Conservation (phyloP, 2,797 vertebrate species). For the Microcaecilia unicolor region DNA sequence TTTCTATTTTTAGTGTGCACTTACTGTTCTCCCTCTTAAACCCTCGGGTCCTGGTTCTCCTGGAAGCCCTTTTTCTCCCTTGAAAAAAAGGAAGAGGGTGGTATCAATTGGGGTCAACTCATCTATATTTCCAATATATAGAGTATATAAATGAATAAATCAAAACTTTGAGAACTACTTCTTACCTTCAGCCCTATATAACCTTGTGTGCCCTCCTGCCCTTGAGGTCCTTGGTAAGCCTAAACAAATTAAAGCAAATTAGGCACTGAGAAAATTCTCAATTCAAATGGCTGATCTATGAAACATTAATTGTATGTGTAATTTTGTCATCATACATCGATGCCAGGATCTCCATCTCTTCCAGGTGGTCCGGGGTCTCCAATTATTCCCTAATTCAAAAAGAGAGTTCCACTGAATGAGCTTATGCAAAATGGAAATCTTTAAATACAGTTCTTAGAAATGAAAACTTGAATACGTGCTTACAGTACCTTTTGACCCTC, state of each 20-base stretch:
- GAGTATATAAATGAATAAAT: background rate
- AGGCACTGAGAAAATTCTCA: background rate
- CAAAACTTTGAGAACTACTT: background rate
- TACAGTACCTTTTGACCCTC: constrained; percentile 51
- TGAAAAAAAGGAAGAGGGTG: constrained; percentile 8
- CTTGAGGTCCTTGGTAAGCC: constrained; percentile 74
- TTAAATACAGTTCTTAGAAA: background rate
- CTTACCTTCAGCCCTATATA: constrained; percentile 52
- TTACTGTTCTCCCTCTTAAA: constrained; percentile 58
- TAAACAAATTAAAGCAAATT: constrained; percentile 14
- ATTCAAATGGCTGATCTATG: too few relatives aligned
- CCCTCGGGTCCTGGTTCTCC: constrained; percentile 65
- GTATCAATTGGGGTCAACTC: background rate
- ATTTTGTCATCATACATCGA: constrained; percentile 51
- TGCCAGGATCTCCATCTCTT: constrained; percentile 61
- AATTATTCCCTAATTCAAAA: constrained; percentile 53
- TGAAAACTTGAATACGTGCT: background rate
- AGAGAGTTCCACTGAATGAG: background rate
- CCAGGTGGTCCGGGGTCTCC: constrained; percentile 64
- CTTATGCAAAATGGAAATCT: background rate
- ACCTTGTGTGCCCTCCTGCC: constrained; percentile 48
- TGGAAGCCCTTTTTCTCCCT: constrained; percentile 65
- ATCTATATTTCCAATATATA: too few relatives aligned
- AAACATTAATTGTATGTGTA: too few relatives aligned
- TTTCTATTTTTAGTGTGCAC: too few relatives aligned